phyloP scores from a whole-genome alignment of 1,140 invertebrate genomes.

The Achroia grisella region DNA sequence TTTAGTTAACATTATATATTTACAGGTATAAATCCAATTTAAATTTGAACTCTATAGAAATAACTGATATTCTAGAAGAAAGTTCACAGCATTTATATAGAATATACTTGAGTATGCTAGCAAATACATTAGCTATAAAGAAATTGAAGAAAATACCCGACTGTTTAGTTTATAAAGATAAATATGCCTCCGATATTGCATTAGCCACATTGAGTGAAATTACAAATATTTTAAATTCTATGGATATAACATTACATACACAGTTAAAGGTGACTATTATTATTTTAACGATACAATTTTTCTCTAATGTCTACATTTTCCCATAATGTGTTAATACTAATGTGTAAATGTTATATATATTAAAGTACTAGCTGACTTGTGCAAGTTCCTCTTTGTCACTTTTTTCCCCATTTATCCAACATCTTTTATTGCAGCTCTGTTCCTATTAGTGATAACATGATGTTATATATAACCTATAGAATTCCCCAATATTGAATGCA shows the following conservation, averaged over 20 bases:
- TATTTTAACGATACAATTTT: too few species aligned
- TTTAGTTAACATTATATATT: slow-evolving; percentile 1
- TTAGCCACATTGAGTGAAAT: slow-evolving; percentile 50
- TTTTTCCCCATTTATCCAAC: too few species aligned
- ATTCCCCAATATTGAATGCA: too few species aligned
- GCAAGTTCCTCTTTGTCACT: too few species aligned
- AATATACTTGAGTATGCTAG: slow-evolving; percentile 54
- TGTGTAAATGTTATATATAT: too few species aligned
- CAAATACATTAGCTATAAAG: slow-evolving; percentile 50
- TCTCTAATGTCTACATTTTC: too few species aligned
- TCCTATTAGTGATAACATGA: too few species aligned
- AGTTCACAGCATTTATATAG: slow-evolving; percentile 55
- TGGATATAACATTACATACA: slow-evolving; percentile 50
- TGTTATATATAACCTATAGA: too few species aligned
- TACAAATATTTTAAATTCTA: slow-evolving; percentile 49
- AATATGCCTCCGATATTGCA: slow-evolving; percentile 56
- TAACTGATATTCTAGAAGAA: slow-evolving; percentile 51
- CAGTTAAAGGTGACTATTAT: slow-evolving; percentile 44
- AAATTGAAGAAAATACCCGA: slow-evolving; percentile 45
- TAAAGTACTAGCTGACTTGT: too few species aligned
- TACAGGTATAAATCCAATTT: slow-evolving; percentile 16
- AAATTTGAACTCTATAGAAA: slow-evolving; percentile 43
- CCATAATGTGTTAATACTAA: too few species aligned
- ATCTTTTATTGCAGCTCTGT: too few species aligned
- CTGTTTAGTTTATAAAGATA: slow-evolving; percentile 45